phyloP scores from a whole-genome alignment of 2,888 invertebrate species.

The Aspidapion aeneum region DNA sequence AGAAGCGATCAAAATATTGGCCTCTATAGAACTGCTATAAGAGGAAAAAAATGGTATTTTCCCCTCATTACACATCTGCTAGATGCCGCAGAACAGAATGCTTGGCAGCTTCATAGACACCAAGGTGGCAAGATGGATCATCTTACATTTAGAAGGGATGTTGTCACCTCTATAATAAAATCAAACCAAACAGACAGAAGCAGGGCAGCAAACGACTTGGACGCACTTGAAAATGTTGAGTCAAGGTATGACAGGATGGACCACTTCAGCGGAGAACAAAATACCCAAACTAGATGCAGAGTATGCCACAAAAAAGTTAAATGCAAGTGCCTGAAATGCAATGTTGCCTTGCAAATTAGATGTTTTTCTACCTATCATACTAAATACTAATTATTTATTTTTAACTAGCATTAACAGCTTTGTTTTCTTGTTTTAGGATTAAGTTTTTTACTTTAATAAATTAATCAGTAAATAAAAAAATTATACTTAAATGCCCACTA shows the following conservation, averaged over 20 bases:
- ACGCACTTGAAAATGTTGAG: conserved; percentile 2
- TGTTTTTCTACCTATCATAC: conserved; percentile 1
- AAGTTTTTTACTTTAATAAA: background rate
- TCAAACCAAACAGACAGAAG: background rate
- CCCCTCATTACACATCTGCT: conserved; percentile 15
- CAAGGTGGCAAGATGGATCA: conserved; percentile 19
- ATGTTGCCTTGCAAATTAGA: conserved; percentile 5
- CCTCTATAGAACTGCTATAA: conserved; percentile 23
- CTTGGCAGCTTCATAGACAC: conserved; percentile 19
- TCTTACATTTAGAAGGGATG: conserved; percentile 7
- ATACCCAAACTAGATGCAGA: conserved; percentile 6
- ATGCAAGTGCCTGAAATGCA: background rate
- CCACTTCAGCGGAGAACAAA: conserved; percentile 7
- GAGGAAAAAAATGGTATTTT: conserved; percentile 26
- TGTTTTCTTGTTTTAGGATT: background rate
- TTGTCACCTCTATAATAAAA: background rate
- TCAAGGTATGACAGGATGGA: conserved; percentile 8
- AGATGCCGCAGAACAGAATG: conserved; percentile 19
- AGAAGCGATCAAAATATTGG: conserved; percentile 30
- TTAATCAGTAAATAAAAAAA: background rate
- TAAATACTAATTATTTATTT: background rate
- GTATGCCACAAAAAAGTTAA: conserved; percentile 1
- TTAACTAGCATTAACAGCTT: background rate
- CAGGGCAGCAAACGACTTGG: background rate
- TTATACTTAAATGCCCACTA: too few species aligned